phyloP scores from a whole-genome alignment of 2,797 vertebrate genomes.

The Platalea minor region DNA sequence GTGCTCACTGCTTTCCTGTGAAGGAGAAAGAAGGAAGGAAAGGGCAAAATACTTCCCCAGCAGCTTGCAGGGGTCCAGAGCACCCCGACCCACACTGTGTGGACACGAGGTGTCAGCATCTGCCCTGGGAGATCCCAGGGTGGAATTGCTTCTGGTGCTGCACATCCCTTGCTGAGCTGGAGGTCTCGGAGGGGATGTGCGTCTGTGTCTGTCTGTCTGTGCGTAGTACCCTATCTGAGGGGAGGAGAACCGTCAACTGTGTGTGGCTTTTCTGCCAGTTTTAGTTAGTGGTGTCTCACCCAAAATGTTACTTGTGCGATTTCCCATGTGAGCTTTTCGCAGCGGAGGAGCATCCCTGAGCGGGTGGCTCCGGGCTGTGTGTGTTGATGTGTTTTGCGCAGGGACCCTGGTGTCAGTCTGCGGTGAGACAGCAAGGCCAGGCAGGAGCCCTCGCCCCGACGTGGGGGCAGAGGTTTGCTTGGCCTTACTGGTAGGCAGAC shows the following conservation, averaged over 20 bases:
- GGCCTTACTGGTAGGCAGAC: slow-evolving; percentile 61
- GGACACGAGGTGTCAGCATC: slow-evolving; percentile 57
- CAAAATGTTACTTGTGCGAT: neutral
- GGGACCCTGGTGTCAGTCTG: neutral
- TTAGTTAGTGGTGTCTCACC: neutral
- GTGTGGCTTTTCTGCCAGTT: slow-evolving; percentile 18
- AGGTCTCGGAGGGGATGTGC: neutral
- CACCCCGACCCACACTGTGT: slow-evolving; percentile 50
- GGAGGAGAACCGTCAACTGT: slow-evolving; percentile 19
- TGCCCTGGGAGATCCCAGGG: neutral
- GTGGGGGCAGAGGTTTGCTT: slow-evolving; percentile 28
- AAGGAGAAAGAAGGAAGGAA: neutral
- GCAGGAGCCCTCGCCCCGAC: neutral
- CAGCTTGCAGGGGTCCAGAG: neutral
- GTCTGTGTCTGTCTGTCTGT: slow-evolving; percentile 51
- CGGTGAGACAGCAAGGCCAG: neutral
- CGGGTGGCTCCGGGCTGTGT: neutral
- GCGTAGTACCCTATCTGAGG: neutral
- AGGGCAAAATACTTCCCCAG: neutral
- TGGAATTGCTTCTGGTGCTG: slow-evolving; percentile 54
- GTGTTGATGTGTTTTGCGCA: neutral
- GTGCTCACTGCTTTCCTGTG: slow-evolving; percentile 12
- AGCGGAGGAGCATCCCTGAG: neutral
- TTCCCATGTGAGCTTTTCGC: neutral
- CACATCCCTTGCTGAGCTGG: slow-evolving; percentile 5